These are phyloP conservation scores for Xenopus tropicalis DNA, from an alignment of 2,113 vertebrate genomes.

Conservation along the genomic window DNA sequence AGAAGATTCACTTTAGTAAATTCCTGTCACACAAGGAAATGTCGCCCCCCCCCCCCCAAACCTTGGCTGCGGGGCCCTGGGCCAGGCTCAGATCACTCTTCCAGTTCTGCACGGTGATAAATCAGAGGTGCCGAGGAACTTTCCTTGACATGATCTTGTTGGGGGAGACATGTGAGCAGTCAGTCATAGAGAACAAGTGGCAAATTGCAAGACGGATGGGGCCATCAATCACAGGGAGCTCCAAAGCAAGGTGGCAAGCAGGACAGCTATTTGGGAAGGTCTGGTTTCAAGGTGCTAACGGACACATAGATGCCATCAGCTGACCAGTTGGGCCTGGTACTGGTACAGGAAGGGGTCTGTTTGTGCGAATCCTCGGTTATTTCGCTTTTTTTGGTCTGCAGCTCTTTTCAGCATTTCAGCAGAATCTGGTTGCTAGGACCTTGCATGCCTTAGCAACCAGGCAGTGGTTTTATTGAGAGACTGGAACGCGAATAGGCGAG, in stretches of 20 bases:
- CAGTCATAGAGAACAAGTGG: constrained; percentile 28
- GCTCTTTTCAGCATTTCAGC: no score
- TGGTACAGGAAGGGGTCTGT: background rate
- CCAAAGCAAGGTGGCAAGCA: constrained; percentile 10
- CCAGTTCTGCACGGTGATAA: constrained; percentile 24
- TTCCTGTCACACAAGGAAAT: constrained; percentile 15
- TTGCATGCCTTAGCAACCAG: no score
- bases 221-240: constrained; percentile 27
- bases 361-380: no score
- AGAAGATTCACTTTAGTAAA: constrained; percentile 19
- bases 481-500: no score
- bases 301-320: constrained; percentile 7
- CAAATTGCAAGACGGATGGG: constrained; percentile 40
- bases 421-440: no score
- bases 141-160: constrained; percentile 32
- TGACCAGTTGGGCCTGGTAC: constrained; percentile 12
- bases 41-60: background rate
- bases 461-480: no score
- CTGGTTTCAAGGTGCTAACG: constrained; percentile 35
- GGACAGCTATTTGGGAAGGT: constrained; percentile 32
- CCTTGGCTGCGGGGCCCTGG: background rate
- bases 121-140: constrained; percentile 35
- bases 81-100: background rate
- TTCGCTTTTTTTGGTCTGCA: no score
- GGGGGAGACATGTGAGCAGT: constrained; percentile 35